Conservation (phyloP, 2,797 vertebrate genomes). For the Sphenodon punctatus region DNA sequence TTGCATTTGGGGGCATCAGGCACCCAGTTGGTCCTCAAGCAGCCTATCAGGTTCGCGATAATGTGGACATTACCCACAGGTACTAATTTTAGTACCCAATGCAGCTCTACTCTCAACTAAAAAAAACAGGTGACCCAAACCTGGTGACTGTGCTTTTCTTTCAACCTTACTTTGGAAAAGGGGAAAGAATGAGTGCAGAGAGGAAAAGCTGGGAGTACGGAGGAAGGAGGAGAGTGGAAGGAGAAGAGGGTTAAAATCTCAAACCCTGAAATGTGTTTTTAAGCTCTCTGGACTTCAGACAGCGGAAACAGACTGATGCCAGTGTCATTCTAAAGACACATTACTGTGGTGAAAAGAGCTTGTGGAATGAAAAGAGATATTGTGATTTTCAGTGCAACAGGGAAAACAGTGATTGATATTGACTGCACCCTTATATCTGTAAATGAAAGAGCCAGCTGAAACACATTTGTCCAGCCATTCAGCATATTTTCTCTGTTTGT, state of each 20-base stretch:
- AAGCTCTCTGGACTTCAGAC: conserved; percentile 74
- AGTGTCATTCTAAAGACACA: conserved; percentile 75
- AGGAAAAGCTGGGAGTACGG: conserved; percentile 22
- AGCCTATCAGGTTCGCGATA: too few species aligned
- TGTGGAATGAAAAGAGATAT: conserved; percentile 74
- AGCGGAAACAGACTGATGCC: conserved; percentile 74
- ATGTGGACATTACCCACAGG: too few species aligned
- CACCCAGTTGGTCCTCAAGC: too few species aligned
- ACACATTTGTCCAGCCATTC: conserved; percentile 76
- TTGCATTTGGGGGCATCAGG: too few species aligned
- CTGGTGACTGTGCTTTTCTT: conserved; percentile 9
- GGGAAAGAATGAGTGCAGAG: conserved; percentile 51
- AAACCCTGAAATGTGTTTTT: conserved; percentile 71
- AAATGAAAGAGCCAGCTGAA: conserved; percentile 78
- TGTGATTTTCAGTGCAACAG: conserved; percentile 75
- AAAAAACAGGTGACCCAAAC: conserved; percentile 45
- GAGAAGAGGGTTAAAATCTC: conserved; percentile 64
- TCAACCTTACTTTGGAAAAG: conserved; percentile 39
- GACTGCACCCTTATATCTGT: conserved; percentile 69
- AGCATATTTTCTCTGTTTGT: conserved; percentile 78
- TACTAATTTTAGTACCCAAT: too few species aligned
- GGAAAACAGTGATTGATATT: conserved; percentile 77
- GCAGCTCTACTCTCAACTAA: conserved; percentile 21
- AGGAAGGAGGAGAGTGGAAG: conserved; percentile 22
- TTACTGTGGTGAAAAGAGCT: conserved; percentile 72